Evolutionary conservation across 53 echinoderm and acorn worm species (phyloP).

Genomic region (Zoroaster sp.): DNA sequence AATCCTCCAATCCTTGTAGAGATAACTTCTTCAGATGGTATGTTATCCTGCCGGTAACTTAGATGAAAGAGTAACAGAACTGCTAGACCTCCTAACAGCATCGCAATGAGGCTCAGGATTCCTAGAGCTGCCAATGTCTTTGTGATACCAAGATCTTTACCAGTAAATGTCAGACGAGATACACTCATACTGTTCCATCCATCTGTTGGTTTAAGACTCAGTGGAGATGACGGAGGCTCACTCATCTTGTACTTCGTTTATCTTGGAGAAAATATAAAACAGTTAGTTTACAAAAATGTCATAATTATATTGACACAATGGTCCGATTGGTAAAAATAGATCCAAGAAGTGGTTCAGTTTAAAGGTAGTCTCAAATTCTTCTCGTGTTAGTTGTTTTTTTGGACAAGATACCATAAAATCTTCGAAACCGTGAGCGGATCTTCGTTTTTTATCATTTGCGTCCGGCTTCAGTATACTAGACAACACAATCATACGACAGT

Average conservation of each 20-base stretch:
- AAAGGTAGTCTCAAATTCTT: too few relatives aligned
- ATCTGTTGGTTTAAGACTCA: neutral
- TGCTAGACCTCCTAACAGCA: constrained; percentile 66
- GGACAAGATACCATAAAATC: too few relatives aligned
- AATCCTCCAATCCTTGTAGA: constrained; percentile 54
- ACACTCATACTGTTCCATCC: constrained; percentile 50
- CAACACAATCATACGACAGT: too few relatives aligned
- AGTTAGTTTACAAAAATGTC: too few relatives aligned
- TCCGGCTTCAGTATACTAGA: too few relatives aligned
- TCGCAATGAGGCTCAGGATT: constrained; percentile 74
- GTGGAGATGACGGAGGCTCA: constrained; percentile 13
- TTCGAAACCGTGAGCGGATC: too few relatives aligned
- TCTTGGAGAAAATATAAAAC: too few relatives aligned
- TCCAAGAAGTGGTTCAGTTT: too few relatives aligned
- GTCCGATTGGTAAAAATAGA: too few relatives aligned
- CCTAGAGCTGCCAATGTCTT: constrained; percentile 80
- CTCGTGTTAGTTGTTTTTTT: too few relatives aligned
- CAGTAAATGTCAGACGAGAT: constrained; percentile 62
- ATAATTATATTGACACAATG: too few relatives aligned
- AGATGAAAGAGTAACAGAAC: constrained; percentile 78
- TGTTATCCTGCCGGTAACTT: constrained; percentile 66
- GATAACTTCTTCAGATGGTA: constrained; percentile 3
- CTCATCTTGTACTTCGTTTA: constrained; percentile 2
- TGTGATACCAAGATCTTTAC: constrained; percentile 67
- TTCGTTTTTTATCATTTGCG: too few relatives aligned